Percentiles rank a stretch among this genome's conserved stretches.
Evolutionary conservation across 2,888 invertebrate species (phyloP).

Genomic region (Drosophila lutescens): DNA sequence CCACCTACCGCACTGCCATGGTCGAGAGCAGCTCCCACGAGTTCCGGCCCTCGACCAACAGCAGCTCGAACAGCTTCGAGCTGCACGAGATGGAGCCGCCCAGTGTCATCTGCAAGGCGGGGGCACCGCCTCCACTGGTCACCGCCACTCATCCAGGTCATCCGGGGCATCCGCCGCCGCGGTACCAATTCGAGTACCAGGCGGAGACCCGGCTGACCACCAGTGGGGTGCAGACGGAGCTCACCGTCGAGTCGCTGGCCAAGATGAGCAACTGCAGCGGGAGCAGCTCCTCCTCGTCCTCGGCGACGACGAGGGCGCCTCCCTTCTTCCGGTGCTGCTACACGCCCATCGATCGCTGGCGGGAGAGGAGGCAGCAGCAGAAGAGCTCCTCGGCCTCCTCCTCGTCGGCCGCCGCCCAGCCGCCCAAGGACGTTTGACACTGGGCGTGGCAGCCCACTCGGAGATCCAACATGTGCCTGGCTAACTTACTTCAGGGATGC

Average conservation of each 20-base stretch:
- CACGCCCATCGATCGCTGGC: constrained; percentile 84
- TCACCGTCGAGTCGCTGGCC: constrained; percentile 77
- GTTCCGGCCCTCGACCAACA: constrained; percentile 82
- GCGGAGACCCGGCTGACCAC: constrained; percentile 79
- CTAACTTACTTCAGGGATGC: constrained; percentile 44
- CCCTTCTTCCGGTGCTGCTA: constrained; percentile 84
- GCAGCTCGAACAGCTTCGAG: constrained; percentile 76
- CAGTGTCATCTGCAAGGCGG: constrained; percentile 80
- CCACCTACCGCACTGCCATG: constrained; percentile 84
- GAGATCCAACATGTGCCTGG: constrained; percentile 59
- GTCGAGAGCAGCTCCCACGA: constrained; percentile 83
- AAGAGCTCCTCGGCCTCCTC: constrained; percentile 21
- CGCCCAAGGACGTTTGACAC: constrained; percentile 69
- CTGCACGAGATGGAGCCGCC: constrained; percentile 78
- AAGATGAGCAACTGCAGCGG: constrained; percentile 66
- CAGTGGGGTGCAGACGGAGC: constrained; percentile 82
- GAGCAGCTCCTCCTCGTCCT: constrained; percentile 48
- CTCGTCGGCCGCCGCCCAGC: not conserved
- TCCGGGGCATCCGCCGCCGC: constrained; percentile 5
- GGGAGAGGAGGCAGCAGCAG: constrained; percentile 58
- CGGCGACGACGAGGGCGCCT: constrained; percentile 68
- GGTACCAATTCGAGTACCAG: constrained; percentile 42
- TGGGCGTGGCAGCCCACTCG: constrained; percentile 38
- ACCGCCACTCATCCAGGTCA: not conserved
- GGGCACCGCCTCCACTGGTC: constrained; percentile 54